Base-by-base conservation (phyloP, 2,888 invertebrate genomes). In the Alloplasta piceator region DNA sequence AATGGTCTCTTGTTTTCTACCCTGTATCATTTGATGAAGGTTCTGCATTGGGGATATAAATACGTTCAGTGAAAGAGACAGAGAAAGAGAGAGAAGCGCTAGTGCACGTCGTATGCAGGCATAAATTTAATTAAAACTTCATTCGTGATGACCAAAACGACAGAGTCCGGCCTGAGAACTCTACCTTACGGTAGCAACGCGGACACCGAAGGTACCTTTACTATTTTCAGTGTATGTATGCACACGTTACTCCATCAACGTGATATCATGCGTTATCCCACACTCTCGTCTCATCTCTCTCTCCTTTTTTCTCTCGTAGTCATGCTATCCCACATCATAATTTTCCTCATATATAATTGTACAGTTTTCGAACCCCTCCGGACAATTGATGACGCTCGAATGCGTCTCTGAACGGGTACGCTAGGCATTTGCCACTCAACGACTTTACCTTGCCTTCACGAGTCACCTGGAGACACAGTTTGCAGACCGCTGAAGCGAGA, bases 121-220 rank as follows among this genome's bases (percentile, higher is more conserved):
- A 82, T 85, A 85, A 85, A 85, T 85, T 85, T 85, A 85, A 85
- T 85, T 85, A 85, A 85, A 85, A 85, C 84, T 85, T 85, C 83
- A 85, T 84, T 85, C 80, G 73, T 82, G 81, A 82, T 81, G 78
- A 48, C 56, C 50, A 68, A 82, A 83, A 68, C 71, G 82, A 78
- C 74, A 80, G 63, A 63, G 50, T 78, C 71, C 73, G 79, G 48
- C 50, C 5, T 41, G 55, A 38, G 48, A 74, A 73, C 56, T 64
- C 58, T n/a, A 50, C 50, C 43, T 9, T 43, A n/a, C 74, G n/a
- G 56, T 64, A 26, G 9, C 39, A 41, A 10, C 60, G 43, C 43
- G 43, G 64, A 64, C 73, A 73, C 46, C 56, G 64, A 73, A 64
- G 64, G 36, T 73, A 38, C 56, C 12, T 5, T 46, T 39, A 50